Percentiles rank a stretch among this genome's conserved stretches.
phyloP scores from a whole-genome alignment of 2,888 invertebrate species.

The Drosophila monieri region DNA sequence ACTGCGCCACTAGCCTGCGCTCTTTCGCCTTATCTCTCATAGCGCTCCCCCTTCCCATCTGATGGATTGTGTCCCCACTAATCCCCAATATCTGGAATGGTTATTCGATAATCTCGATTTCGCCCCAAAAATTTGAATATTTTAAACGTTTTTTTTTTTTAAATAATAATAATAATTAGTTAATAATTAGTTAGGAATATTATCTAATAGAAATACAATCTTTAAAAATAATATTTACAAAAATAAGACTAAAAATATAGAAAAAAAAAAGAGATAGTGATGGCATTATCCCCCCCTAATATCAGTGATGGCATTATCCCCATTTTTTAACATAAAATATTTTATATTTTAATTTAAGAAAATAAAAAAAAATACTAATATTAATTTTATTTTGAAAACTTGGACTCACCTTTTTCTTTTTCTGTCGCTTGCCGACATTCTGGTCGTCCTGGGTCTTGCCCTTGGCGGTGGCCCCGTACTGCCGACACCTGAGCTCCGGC shows the following conservation, averaged over 20 bases:
- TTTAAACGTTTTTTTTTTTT: no score
- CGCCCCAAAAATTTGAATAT: no score
- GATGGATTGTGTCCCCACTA: neutral
- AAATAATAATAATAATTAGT: no score
- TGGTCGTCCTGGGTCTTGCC: slow-evolving; percentile 74
- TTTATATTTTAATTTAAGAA: neutral
- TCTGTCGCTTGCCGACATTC: slow-evolving; percentile 73
- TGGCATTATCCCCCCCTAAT: neutral
- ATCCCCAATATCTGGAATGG: neutral
- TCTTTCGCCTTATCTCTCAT: neutral
- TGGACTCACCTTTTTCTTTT: slow-evolving; percentile 70
- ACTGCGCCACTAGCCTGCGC: neutral
- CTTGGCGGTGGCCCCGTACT: slow-evolving; percentile 60
- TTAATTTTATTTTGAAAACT: neutral
- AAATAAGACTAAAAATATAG: no score
- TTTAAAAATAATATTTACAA: no score
- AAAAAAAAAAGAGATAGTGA: no score
- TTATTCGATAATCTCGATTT: neutral
- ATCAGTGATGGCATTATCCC: no score
- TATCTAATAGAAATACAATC: no score
- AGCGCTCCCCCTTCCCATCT: neutral
- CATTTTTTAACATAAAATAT: neutral
- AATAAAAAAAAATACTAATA: neutral
- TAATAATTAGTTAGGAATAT: no score
- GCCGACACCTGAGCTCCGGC: slow-evolving; percentile 25